phyloP scores from a whole-genome alignment of 2,888 invertebrate species.

The Lepidocyrtoides sp. region DNA sequence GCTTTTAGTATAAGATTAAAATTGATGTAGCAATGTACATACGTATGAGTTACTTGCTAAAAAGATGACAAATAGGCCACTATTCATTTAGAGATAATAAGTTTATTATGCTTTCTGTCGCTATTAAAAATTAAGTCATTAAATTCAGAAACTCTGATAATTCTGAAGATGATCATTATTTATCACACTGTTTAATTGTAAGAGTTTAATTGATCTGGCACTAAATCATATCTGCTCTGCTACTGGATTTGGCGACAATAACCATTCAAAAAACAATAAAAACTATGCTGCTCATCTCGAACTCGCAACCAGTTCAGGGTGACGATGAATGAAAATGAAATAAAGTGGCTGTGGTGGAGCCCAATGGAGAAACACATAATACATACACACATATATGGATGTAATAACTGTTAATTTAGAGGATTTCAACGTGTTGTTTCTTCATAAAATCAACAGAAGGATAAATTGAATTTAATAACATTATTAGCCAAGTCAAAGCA shows the following conservation, averaged over 20 bases:
- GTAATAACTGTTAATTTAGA: background rate
- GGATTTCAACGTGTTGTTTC: background rate
- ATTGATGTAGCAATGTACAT: too few species aligned
- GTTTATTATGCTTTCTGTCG: background rate
- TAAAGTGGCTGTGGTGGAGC: too few species aligned
- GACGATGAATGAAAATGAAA: too few species aligned
- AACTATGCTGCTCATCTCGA: too few species aligned
- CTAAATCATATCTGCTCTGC: background rate
- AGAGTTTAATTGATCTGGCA: background rate
- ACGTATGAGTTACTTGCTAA: too few species aligned
- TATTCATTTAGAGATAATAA: background rate
- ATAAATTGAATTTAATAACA: conserved; percentile 41
- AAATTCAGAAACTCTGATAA: background rate
- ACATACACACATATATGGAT: too few species aligned
- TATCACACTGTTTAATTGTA: background rate
- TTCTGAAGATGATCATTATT: background rate
- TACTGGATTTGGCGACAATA: background rate
- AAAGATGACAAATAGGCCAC: background rate
- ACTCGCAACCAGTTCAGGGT: too few species aligned
- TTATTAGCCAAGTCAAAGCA: conserved; percentile 19
- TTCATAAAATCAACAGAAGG: background rate
- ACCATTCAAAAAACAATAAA: background rate
- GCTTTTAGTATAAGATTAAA: too few species aligned
- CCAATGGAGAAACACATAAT: background rate
- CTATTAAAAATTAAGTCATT: background rate